Percentiles rank a stretch among this genome's conserved stretches.
Conservation (phyloP, 2,888 invertebrate genomes). For the Allophyes oxyacanthae region DNA sequence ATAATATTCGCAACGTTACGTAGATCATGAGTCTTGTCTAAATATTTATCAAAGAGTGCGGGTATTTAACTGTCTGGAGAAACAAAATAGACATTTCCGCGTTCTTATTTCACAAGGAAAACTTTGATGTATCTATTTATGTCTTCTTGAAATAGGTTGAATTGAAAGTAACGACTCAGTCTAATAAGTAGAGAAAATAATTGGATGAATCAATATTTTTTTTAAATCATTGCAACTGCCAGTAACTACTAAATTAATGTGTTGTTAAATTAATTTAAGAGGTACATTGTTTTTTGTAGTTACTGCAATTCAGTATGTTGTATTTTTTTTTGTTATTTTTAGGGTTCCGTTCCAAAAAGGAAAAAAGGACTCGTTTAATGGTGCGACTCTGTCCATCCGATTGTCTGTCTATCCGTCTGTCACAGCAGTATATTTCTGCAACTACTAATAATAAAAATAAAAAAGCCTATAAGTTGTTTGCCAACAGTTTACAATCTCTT, state of each 20-base stretch:
- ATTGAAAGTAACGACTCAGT: constrained; percentile 1
- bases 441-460: too few species aligned
- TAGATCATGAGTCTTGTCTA: constrained; percentile 22
- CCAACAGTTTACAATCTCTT: too few species aligned
- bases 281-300: too few species aligned
- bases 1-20: constrained; percentile 31
- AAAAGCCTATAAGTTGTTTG: too few species aligned
- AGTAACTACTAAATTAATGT: neutral
- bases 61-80: constrained; percentile 7
- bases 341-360: too few species aligned
- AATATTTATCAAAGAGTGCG: constrained; percentile 37
- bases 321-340: too few species aligned
- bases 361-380: too few species aligned
- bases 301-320: too few species aligned
- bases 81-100: constrained; percentile 11
- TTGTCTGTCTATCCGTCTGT: too few species aligned
- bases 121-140: constrained; percentile 6
- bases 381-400: too few species aligned
- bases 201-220: constrained; percentile 1
- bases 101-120: constrained; percentile 24
- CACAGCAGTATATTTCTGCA: too few species aligned
- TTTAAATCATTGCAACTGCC: neutral
- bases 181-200: constrained; percentile 1
- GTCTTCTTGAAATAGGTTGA: neutral
- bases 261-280: neutral